Evolutionary conservation across 2,888 invertebrate species (phyloP).

Genomic region (Ctena decussata): DNA sequence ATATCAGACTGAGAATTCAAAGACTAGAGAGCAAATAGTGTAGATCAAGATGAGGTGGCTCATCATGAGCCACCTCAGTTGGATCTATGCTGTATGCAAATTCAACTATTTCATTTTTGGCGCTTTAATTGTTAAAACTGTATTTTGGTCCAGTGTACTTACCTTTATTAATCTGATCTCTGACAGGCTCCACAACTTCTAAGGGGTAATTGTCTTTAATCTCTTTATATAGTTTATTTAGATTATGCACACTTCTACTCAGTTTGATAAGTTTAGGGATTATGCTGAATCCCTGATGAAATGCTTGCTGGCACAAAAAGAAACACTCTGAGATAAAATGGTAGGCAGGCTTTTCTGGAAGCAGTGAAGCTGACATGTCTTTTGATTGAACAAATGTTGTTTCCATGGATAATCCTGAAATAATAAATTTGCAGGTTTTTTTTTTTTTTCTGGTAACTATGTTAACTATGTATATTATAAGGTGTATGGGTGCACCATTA

Average conservation of each 20-base stretch:
- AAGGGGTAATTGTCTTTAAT: conserved; percentile 88
- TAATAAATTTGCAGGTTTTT: too few species aligned
- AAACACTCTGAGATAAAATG: conserved; percentile 96
- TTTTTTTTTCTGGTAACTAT: too few species aligned
- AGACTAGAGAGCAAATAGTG: too few species aligned
- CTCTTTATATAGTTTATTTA: conserved; percentile 92
- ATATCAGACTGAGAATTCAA: too few species aligned
- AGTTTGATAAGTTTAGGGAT: conserved; percentile 88
- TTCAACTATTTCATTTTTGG: too few species aligned
- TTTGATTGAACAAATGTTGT: conserved; percentile 93
- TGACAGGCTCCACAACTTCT: conserved; percentile 87
- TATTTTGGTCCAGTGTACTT: too few species aligned
- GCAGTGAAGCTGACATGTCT: conserved; percentile 42
- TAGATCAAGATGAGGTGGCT: too few species aligned
- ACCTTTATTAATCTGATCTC: conserved; percentile 84
- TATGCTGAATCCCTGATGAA: conserved; percentile 91
- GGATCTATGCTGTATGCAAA: too few species aligned
- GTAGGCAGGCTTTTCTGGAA: conserved; percentile 65
- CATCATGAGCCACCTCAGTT: too few species aligned
- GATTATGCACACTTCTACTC: conserved; percentile 90
- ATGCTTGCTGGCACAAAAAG: conserved; percentile 95
- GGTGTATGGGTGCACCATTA: too few species aligned
- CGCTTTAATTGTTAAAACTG: too few species aligned
- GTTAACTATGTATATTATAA: too few species aligned
- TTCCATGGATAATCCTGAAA: conserved; percentile 88